These are phyloP conservation scores for Drosophila quinaria DNA, from an alignment of 2,888 invertebrate species.

Conservation along the genomic window DNA sequence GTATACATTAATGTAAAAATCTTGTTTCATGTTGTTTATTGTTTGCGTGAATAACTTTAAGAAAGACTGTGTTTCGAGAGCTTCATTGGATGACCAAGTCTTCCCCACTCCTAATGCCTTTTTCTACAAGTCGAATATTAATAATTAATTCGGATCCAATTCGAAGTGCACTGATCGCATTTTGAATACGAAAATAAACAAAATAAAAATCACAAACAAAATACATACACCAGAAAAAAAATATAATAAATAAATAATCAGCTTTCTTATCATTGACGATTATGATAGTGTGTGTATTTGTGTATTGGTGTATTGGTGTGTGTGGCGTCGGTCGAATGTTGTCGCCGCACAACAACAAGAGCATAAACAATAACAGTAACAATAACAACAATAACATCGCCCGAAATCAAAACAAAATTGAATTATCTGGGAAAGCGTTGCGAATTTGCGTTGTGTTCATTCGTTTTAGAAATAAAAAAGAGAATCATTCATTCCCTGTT, in stretches of 20 bases:
- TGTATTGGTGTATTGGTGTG: slow-evolving; percentile 6
- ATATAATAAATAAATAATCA: slow-evolving; percentile 41
- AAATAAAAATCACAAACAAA: slow-evolving; percentile 22
- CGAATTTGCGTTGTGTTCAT: slow-evolving; percentile 63
- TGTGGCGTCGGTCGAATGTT: slow-evolving; percentile 49
- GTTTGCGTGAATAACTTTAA: neutral
- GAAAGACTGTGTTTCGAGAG: neutral
- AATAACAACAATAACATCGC: slow-evolving; percentile 26
- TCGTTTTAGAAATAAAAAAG: slow-evolving; percentile 49
- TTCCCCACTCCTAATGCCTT: neutral
- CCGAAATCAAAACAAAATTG: slow-evolving; percentile 73
- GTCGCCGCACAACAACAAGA: slow-evolving; percentile 40
- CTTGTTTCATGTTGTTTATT: neutral
- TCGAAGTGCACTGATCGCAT: slow-evolving; percentile 29
- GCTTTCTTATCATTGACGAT: slow-evolving; percentile 52
- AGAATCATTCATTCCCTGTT: slow-evolving; percentile 65
- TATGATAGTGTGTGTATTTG: slow-evolving; percentile 37
- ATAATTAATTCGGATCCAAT: neutral
- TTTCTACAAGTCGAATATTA: neutral
- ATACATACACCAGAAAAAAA: slow-evolving; percentile 10
- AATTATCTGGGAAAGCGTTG: slow-evolving; percentile 74
- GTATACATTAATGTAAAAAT: neutral
- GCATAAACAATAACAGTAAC: slow-evolving; percentile 12
- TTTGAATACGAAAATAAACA: slow-evolving; percentile 43
- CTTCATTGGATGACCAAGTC: neutral